Percentiles rank a stretch among this genome's conserved stretches.
Evolutionary conservation across 2,888 invertebrate genomes (phyloP).

Genomic region (Caenorhabditis sp.): DNA sequence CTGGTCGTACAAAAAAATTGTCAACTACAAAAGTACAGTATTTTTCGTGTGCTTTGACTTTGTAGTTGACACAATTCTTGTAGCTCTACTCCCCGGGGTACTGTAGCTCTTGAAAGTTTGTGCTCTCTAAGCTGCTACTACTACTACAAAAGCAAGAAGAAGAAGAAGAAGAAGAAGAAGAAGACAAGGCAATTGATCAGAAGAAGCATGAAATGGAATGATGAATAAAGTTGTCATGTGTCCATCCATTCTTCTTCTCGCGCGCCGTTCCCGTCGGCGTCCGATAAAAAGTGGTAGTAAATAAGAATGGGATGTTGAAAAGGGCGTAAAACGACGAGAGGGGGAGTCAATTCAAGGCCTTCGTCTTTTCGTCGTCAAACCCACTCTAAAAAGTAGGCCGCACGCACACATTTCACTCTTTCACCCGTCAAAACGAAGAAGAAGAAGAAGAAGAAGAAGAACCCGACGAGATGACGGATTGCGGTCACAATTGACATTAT

Average conservation of each 20-base stretch:
- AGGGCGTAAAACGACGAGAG: conserved; percentile 34
- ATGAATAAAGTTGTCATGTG: too few relatives aligned
- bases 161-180: neutral
- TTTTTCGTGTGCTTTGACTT: neutral
- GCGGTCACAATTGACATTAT: conserved; percentile 2
- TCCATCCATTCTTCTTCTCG: too few relatives aligned
- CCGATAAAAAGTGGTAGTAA: conserved; percentile 24
- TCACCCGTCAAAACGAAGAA: neutral
- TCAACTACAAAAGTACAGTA: too few relatives aligned
- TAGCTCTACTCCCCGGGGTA: too few relatives aligned
- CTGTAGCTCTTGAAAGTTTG: too few relatives aligned
- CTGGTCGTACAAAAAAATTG: too few relatives aligned
- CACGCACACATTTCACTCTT: conserved; percentile 7
- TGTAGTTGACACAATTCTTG: neutral
- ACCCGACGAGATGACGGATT: conserved; percentile 7
- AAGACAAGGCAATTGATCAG: neutral
- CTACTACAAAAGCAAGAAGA: neutral
- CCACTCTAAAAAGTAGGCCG: conserved; percentile 16
- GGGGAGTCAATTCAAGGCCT: conserved; percentile 12
- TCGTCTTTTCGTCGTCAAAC: too few relatives aligned
- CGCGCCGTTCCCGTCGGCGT: conserved; percentile 10
- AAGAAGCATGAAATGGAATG: too few relatives aligned
- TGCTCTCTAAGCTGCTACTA: neutral
- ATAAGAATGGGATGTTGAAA: conserved; percentile 34
- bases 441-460: too few relatives aligned